Base-by-base conservation (phyloP, 2,888 invertebrate genomes). In the Chloroclystis v-ata region DNA sequence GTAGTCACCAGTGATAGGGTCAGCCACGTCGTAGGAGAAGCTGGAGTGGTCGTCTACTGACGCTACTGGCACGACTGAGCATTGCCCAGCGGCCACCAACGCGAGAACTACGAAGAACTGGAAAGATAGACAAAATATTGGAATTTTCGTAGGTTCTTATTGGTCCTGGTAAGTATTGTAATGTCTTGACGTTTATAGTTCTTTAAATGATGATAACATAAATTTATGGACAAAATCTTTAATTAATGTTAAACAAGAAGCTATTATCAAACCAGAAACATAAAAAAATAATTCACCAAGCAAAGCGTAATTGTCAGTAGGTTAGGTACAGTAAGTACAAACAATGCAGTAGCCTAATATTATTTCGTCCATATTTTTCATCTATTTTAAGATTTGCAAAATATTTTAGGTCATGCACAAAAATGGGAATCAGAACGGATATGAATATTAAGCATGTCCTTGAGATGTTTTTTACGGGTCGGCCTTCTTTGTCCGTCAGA, bases 11-110 rank as follows among this genome's bases (percentile, higher is more conserved):
- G 90, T 90, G 69, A 77, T 72, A 59, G 85, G 80, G 65, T 90
- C 90, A 28, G 89, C 85, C 16, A 90, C 87, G 49, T 86, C 82
- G 67, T 90, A 90, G 0, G 84, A 67, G 75, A 86, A 90, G 69
- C 85, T 85, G 49, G 75, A 63, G 60, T 72, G 72, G 64, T 82
- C 78, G 75, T 75, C 78, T 74, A 63, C 71, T 70, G 54, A 66
- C 58, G 63, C 72, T 44, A 70, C 59, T 54, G 73, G 78, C 64
- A 80, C 70, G 61, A 75, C 81, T 49, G 79, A 75, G 59, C 76
- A 67, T 49, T 78, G 76, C 51, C 73, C 76, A 56, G 73, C 60
- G 54, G 74, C 79, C 54, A 69, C 73, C 59, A 81, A 58, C 55
- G 76, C 71, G 50, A 84, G 72, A 47, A 82, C 75, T 72, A 81